phyloP scores from a whole-genome alignment of 2,797 vertebrate genomes.

The Danio kyathit region DNA sequence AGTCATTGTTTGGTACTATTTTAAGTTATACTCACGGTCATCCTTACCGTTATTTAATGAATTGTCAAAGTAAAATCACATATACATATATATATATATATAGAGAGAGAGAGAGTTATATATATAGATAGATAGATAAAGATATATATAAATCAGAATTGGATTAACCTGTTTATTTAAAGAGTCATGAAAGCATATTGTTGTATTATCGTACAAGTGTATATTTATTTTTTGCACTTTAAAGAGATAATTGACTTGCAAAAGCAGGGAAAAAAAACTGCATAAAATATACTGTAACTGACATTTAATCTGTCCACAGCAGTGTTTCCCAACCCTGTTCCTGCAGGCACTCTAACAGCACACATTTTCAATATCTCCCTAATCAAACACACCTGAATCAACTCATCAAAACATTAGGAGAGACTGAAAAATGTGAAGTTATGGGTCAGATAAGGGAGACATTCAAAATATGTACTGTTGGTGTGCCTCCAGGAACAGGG shows the following conservation, averaged over 20 bases:
- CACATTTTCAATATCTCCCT: too few relatives aligned
- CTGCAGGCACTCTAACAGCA: too few relatives aligned
- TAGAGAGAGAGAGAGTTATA: too few relatives aligned
- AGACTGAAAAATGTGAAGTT: too few relatives aligned
- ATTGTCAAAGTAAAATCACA: neutral
- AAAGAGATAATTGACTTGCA: neutral
- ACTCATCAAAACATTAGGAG: too few relatives aligned
- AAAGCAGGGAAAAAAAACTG: neutral
- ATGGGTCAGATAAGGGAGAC: too few relatives aligned
- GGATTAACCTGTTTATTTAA: neutral
- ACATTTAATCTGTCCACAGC: constrained; percentile 27
- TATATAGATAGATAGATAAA: too few relatives aligned
- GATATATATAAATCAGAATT: neutral
- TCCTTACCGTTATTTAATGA: neutral
- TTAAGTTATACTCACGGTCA: neutral
- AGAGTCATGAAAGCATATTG: neutral
- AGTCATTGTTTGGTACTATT: neutral
- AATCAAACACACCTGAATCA: too few relatives aligned
- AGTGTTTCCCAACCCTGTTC: too few relatives aligned
- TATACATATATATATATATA: too few relatives aligned
- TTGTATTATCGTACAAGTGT: constrained; percentile 13
- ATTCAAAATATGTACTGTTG: too few relatives aligned
- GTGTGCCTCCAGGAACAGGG: too few relatives aligned
- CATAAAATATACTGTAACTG: constrained; percentile 52
- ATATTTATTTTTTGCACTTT: constrained; percentile 25